A percentile compares a stretch with the other conserved stretches of the same genome.
phyloP scores from a whole-genome alignment of 2,888 invertebrate genomes.

The Hypomecis atomaria region DNA sequence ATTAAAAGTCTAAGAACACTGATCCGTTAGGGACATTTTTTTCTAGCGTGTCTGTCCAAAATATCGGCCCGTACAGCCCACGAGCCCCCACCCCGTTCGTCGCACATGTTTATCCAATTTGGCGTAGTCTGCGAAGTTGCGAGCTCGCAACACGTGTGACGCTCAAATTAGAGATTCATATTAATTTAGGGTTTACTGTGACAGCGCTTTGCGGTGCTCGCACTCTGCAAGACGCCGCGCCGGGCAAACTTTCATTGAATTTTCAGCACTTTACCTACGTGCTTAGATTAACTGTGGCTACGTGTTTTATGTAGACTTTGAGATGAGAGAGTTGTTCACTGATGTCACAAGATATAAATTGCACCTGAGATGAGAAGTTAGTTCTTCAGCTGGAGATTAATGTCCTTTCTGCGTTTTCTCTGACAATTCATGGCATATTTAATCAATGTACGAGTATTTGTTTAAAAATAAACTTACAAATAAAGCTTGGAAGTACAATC shows the following conservation, averaged over 20 bases:
- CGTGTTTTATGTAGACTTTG: constrained; percentile 33
- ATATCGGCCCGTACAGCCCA: constrained; percentile 48
- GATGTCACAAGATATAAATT: constrained; percentile 26
- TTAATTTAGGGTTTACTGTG: constrained; percentile 78
- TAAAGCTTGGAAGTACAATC: no score
- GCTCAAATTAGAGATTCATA: constrained; percentile 83
- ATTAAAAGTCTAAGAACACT: no score
- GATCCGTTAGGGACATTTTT: no score
- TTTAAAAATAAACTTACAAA: neutral
- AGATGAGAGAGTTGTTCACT: constrained; percentile 25
- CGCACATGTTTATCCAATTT: constrained; percentile 84
- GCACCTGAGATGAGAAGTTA: constrained; percentile 28
- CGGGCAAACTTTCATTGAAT: constrained; percentile 60
- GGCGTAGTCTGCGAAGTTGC: constrained; percentile 83
- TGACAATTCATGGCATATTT: neutral
- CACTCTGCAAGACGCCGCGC: constrained; percentile 53
- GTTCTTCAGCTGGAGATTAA: constrained; percentile 17
- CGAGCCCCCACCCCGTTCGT: constrained; percentile 58
- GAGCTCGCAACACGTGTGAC: constrained; percentile 81
- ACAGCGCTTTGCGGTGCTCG: constrained; percentile 63
- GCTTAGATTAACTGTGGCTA: constrained; percentile 45
- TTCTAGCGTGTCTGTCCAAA: constrained; percentile 24
- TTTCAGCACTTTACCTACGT: constrained; percentile 56
- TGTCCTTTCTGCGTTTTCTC: constrained; percentile 5
- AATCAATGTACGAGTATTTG: neutral